Percentiles rank a stretch among this genome's conserved stretches.
Evolutionary conservation across 2,113 vertebrate species (phyloP).

Genomic region (Sinocyclocheilus anophthalmus): DNA sequence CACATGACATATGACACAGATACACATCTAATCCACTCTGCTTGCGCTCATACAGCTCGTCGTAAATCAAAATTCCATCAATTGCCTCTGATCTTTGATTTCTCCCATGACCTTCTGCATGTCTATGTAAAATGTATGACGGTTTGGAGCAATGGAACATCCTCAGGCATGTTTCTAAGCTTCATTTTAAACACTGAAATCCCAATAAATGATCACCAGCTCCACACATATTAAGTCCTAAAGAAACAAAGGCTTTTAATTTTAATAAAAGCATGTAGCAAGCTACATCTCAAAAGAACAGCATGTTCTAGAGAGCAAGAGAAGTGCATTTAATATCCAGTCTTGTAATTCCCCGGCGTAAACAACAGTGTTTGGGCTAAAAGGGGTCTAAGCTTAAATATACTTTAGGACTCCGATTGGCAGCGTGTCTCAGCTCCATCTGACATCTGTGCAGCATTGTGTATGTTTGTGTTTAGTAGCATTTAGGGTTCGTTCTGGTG

Average conservation of each 20-base stretch:
- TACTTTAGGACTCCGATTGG: background rate
- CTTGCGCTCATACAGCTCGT: slow-evolving; percentile 54
- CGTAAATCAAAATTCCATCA: slow-evolving; percentile 74
- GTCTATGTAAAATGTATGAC: slow-evolving; percentile 38
- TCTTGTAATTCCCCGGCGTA: background rate
- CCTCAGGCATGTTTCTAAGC: slow-evolving; percentile 18
- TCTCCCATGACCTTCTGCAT: slow-evolving; percentile 65
- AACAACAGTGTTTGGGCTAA: slow-evolving; percentile 21
- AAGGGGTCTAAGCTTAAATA: slow-evolving; percentile 28
- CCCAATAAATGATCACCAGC: slow-evolving; percentile 12
- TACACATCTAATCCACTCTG: slow-evolving; percentile 26
- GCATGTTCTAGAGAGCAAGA: background rate
- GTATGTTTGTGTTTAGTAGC: background rate
- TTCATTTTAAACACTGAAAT: slow-evolving; percentile 21
- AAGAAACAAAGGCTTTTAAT: slow-evolving; percentile 54
- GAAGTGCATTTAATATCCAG: background rate
- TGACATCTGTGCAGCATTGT: background rate
- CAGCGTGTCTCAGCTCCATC: background rate
- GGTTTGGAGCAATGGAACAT: slow-evolving; percentile 29
- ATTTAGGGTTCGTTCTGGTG: slow-evolving; percentile 36
- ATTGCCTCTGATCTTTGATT: slow-evolving; percentile 65
- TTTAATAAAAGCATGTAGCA: slow-evolving; percentile 44
- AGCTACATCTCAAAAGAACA: slow-evolving; percentile 2
- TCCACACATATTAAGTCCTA: slow-evolving; percentile 63
- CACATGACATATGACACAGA: background rate